Conservation (phyloP, 1,140 invertebrate species). For the Drosophila trapezifrons region DNA sequence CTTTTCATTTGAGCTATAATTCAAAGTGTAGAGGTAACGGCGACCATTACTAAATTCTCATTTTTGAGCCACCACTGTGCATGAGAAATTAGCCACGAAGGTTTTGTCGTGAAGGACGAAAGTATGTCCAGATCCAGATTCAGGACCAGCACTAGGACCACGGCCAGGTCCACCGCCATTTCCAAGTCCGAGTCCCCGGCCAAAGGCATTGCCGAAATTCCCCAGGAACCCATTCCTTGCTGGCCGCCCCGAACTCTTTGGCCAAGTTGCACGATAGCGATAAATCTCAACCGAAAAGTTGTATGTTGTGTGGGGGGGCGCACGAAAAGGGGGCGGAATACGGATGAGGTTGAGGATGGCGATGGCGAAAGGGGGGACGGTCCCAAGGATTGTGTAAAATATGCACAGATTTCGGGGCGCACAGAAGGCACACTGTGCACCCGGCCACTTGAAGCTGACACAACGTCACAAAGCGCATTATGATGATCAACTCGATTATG, state of each 20-base stretch:
- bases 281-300: constrained; percentile 74
- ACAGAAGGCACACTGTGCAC: constrained; percentile 43
- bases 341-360: constrained; percentile 1
- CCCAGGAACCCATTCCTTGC: constrained; percentile 18
- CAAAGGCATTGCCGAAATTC: constrained; percentile 74
- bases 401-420: constrained; percentile 62
- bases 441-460: constrained; percentile 66
- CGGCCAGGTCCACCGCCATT: constrained; percentile 8
- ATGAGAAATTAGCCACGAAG: constrained; percentile 29
- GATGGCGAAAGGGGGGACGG: background rate
- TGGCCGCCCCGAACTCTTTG: constrained; percentile 30
- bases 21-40: constrained; percentile 6
- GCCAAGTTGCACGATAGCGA: constrained; percentile 73
- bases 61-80: constrained; percentile 21
- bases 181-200: constrained; percentile 14
- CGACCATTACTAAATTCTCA: constrained; percentile 21
- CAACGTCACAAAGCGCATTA: constrained; percentile 79
- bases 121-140: constrained; percentile 23
- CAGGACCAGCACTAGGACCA: constrained; percentile 45
- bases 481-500: constrained; percentile 73
- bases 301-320: constrained; percentile 29
- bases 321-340: background rate
- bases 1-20: constrained; percentile 4
- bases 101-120: constrained; percentile 51
- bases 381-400: constrained; percentile 73